A percentile compares a stretch with the other conserved stretches of the same genome.
Conservation (phyloP, 1,140 invertebrate species). For the Neodiprion fabricii region DNA sequence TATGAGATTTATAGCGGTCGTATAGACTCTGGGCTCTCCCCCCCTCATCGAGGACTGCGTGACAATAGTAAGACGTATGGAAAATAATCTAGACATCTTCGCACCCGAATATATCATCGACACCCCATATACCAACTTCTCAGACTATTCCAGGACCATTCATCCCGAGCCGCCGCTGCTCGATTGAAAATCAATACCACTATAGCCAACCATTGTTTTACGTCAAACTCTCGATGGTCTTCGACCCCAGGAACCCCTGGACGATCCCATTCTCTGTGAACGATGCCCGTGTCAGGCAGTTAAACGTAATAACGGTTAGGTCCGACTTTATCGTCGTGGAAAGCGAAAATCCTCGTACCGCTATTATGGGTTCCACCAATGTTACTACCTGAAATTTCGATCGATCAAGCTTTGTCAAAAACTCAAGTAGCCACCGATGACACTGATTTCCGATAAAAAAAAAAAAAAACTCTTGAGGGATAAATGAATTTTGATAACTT, state of each 20-base stretch:
- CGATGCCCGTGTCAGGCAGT: neutral
- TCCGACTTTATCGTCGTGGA: neutral
- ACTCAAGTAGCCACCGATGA: too few species aligned
- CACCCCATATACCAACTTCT: neutral
- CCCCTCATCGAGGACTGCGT: neutral
- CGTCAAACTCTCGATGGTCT: neutral
- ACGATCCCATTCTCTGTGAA: too few species aligned
- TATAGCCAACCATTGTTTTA: neutral
- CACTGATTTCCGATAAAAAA: too few species aligned
- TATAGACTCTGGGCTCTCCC: too few species aligned
- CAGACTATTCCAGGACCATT: neutral
- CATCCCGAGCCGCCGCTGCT: neutral
- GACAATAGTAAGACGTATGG: neutral
- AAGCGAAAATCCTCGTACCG: slow-evolving; percentile 8
- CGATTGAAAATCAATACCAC: neutral
- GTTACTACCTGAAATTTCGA: too few species aligned
- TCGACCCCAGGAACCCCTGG: neutral
- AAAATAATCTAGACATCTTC: neutral
- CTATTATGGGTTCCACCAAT: neutral
- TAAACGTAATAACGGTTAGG: neutral
- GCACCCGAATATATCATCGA: neutral
- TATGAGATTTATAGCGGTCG: too few species aligned
- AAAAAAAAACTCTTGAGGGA: too few species aligned
- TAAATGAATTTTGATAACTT: too few species aligned
- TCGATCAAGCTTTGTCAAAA: too few species aligned